Evolutionary conservation across 2,113 vertebrate genomes (phyloP).

Genomic region (Megaleporinus macrocephalus): DNA sequence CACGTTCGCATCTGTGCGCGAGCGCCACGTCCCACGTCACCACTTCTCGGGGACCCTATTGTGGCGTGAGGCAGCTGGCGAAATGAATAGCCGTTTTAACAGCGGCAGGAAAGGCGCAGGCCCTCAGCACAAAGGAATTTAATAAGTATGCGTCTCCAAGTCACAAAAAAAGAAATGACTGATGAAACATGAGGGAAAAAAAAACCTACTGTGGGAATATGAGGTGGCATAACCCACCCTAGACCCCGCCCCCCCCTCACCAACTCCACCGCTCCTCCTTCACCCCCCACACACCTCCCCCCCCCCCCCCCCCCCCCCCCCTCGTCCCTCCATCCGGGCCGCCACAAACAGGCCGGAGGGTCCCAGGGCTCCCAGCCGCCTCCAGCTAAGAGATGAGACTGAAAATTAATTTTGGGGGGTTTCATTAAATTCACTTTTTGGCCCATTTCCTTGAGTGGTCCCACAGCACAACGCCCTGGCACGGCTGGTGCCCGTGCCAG

Average conservation of each 20-base stretch:
- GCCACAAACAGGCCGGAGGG: constrained; percentile 48
- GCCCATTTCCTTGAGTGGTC: constrained; percentile 75
- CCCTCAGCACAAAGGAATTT: constrained; percentile 68
- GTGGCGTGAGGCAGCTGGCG: constrained; percentile 66
- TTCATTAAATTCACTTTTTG: constrained; percentile 78
- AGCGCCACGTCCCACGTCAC: constrained; percentile 40
- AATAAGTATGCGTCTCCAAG: constrained; percentile 63
- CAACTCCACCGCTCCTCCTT: background rate
- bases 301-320: background rate
- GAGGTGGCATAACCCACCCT: constrained; percentile 21
- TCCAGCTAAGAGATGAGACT: constrained; percentile 74
- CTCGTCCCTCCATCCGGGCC: constrained; percentile 41
- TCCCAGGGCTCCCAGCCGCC: constrained; percentile 60
- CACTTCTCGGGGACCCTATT: constrained; percentile 45
- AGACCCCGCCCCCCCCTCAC: constrained; percentile 11
- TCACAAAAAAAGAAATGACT: constrained; percentile 56
- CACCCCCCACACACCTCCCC: background rate
- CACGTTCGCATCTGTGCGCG: constrained; percentile 9
- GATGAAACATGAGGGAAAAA: constrained; percentile 51
- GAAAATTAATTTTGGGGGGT: constrained; percentile 73
- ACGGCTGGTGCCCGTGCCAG: constrained; percentile 45
- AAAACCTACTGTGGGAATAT: constrained; percentile 31
- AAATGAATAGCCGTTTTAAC: constrained; percentile 64
- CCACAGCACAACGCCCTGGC: constrained; percentile 62
- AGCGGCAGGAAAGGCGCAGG: constrained; percentile 43